phyloP scores from a whole-genome alignment of 2,888 invertebrate genomes.

The Drosophila basisetae region DNA sequence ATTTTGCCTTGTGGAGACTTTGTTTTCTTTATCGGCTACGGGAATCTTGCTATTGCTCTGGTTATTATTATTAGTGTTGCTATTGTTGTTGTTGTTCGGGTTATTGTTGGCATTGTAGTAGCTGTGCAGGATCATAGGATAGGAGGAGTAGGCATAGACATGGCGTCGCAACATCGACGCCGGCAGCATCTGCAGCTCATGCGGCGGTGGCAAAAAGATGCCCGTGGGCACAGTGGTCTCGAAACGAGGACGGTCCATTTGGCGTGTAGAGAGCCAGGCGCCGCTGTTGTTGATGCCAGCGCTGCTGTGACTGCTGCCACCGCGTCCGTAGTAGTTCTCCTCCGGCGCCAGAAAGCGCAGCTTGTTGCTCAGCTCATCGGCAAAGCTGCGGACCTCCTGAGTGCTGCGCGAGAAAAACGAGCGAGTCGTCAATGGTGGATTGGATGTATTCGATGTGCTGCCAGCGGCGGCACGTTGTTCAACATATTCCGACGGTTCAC shows the following conservation, averaged over 20 bases:
- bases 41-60: constrained; percentile 41
- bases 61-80: constrained; percentile 24
- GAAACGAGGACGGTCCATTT: constrained; percentile 88
- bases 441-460: constrained; percentile 28
- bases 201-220: constrained; percentile 92
- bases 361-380: constrained; percentile 90
- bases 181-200: constrained; percentile 84
- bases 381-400: constrained; percentile 86
- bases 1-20: constrained; percentile 57
- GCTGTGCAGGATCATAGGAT: constrained; percentile 85
- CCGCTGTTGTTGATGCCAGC: constrained; percentile 38
- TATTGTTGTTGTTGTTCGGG: constrained; percentile 20
- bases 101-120: constrained; percentile 60
- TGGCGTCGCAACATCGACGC: constrained; percentile 83
- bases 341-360: constrained; percentile 88
- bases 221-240: constrained; percentile 93
- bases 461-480: constrained; percentile 41
- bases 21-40: constrained; percentile 48
- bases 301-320: constrained; percentile 43
- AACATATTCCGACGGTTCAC: constrained; percentile 65
- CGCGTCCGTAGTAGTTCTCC: constrained; percentile 84
- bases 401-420: constrained; percentile 72
- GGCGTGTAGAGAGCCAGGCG: constrained; percentile 57
- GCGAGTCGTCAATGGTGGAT: constrained; percentile 85
- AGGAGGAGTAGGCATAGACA: constrained; percentile 89